Conservation (phyloP, 2,797 vertebrate species). For the Sebastes wilsoni region DNA sequence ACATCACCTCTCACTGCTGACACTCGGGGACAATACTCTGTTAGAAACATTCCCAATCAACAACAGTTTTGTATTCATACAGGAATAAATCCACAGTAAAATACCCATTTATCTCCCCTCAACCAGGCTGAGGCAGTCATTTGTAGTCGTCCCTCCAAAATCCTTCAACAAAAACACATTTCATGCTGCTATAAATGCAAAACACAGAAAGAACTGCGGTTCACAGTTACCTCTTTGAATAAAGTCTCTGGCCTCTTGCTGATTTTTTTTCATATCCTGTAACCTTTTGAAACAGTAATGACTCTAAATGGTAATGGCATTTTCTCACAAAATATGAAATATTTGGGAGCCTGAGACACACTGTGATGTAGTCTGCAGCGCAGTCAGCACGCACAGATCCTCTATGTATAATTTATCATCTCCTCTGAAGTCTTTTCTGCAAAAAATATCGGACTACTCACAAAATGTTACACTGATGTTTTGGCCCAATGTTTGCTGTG, state of each 20-base stretch:
- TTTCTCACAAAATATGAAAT: conserved; percentile 22
- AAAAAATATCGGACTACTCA: not conserved
- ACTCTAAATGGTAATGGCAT: conserved; percentile 20
- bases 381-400: not conserved
- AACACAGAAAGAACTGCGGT: not conserved
- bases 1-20: not conserved
- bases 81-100: not conserved
- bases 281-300: conserved; percentile 36
- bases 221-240: conserved; percentile 1
- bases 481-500: not conserved
- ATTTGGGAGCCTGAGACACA: not conserved
- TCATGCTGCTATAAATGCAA: conserved; percentile 16
- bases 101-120: not conserved
- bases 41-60: not conserved
- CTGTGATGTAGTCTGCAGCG: conserved; percentile 5
- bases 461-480: not conserved
- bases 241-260: not conserved
- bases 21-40: not conserved
- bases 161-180: not conserved
- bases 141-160: not conserved
- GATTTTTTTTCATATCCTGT: not conserved
- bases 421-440: conserved; percentile 28
- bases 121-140: not conserved
- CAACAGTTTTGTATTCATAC: not conserved
- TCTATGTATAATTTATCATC: conserved; percentile 43